Percentiles rank a stretch among this genome's conserved stretches.
Conservation (phyloP, 2,113 vertebrate species). For the Platysteira castanea region DNA sequence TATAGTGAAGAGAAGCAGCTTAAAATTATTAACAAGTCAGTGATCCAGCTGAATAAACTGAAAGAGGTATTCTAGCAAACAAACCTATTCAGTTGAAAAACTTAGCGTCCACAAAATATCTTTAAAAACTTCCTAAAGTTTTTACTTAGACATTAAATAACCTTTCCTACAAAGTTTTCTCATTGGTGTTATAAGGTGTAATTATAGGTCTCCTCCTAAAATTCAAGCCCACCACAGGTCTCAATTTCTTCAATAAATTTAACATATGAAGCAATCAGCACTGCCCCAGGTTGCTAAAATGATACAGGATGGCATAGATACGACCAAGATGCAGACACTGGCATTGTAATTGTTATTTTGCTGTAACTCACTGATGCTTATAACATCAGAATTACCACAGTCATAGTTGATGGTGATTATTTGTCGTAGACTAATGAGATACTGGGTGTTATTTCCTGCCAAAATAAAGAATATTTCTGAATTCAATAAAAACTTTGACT, state of each 20-base stretch:
- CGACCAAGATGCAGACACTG: not conserved
- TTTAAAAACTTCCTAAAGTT: not conserved
- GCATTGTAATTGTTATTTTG: not conserved
- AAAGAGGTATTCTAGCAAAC: not conserved
- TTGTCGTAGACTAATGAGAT: not conserved
- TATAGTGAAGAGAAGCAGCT: not conserved
- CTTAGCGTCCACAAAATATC: not conserved
- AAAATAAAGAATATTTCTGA: not conserved
- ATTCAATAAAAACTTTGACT: not conserved
- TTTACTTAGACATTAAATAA: not conserved
- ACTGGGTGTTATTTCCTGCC: not conserved
- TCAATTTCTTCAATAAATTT: not conserved
- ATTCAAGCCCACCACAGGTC: not conserved
- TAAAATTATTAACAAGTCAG: not conserved
- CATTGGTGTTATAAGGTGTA: not conserved
- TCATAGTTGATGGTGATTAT: not conserved
- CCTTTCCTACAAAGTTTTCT: not conserved
- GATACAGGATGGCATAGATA: not conserved
- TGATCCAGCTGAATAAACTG: not conserved
- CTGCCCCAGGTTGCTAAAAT: not conserved
- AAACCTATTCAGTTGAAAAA: not conserved
- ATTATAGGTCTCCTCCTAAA: not conserved
- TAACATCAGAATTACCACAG: not conserved
- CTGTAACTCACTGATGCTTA: not conserved
- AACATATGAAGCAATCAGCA: not conserved